phyloP scores from a whole-genome alignment of 1,140 invertebrate species.

The Brachionus plicatilis region DNA sequence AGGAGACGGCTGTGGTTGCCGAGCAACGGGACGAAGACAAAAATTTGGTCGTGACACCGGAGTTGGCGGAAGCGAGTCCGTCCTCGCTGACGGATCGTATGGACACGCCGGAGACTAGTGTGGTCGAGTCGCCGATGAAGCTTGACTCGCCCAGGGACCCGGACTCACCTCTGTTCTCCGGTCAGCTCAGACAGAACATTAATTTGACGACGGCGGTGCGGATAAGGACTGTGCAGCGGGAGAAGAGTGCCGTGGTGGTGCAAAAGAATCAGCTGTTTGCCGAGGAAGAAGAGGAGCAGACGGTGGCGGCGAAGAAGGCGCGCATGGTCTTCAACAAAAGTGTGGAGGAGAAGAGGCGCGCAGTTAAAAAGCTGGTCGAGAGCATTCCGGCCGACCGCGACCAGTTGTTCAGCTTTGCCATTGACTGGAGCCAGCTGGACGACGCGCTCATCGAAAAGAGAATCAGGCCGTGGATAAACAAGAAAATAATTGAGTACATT shows the following conservation, averaged over 20 bases:
- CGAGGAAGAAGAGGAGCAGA: constrained; percentile 39
- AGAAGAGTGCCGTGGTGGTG: background rate
- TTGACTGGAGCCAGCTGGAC: constrained; percentile 83
- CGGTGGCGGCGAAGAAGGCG: constrained; percentile 43
- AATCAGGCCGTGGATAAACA: constrained; percentile 97
- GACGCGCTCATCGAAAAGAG: constrained; percentile 85
- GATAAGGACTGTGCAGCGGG: background rate
- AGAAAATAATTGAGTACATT: constrained; percentile 98
- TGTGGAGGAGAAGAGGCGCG: constrained; percentile 84
- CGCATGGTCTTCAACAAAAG: constrained; percentile 57
- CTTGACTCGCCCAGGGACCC: background rate
- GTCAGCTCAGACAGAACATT: background rate
- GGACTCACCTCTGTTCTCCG: background rate
- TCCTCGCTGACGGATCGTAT: background rate
- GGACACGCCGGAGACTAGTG: background rate
- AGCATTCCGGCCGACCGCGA: constrained; percentile 96
- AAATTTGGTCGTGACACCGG: background rate
- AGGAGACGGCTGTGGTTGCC: background rate
- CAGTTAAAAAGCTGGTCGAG: constrained; percentile 93
- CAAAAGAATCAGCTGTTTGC: constrained; percentile 34
- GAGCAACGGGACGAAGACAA: background rate
- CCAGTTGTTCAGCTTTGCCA: constrained; percentile 82
- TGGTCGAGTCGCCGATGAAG: background rate
- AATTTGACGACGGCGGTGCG: background rate
- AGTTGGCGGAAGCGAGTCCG: background rate